phyloP scores from a whole-genome alignment of 2,113 vertebrate genomes.

The Lasiurus borealis region DNA sequence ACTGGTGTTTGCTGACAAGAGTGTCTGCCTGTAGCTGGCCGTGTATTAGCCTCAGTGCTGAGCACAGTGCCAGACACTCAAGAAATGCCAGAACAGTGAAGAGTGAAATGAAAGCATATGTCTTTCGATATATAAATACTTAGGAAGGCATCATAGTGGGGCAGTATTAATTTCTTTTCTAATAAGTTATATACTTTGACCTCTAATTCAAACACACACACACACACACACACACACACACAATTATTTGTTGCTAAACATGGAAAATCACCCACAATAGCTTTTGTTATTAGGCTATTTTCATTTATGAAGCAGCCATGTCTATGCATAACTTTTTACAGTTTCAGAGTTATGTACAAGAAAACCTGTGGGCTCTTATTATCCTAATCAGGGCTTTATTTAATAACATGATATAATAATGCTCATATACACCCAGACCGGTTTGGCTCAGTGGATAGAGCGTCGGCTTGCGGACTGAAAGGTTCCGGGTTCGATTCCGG shows the following conservation, averaged over 20 bases:
- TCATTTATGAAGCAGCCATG: not conserved
- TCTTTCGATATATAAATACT: not conserved
- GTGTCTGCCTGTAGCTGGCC: not conserved
- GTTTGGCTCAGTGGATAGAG: too few species aligned
- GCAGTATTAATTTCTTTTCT: not conserved
- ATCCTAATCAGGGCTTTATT: not conserved
- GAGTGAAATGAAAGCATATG: not conserved
- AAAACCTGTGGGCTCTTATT: not conserved
- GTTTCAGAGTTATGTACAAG: not conserved
- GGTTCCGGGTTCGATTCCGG: too few species aligned
- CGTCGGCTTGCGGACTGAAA: too few species aligned
- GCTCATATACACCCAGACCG: too few species aligned
- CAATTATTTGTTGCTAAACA: conserved; percentile 4
- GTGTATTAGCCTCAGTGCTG: not conserved
- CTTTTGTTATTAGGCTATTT: not conserved
- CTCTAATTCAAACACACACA: conserved; percentile 16
- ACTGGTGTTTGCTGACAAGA: not conserved
- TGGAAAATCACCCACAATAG: conserved; percentile 19
- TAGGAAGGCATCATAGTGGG: not conserved
- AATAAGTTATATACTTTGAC: not conserved
- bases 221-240: too few species aligned
- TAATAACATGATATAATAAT: not conserved
- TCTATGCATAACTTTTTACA: not conserved
- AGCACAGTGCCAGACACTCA: not conserved
- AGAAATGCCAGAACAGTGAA: not conserved